Base-by-base conservation (phyloP, 2,888 invertebrate species). In the Drosophila greeni region DNA sequence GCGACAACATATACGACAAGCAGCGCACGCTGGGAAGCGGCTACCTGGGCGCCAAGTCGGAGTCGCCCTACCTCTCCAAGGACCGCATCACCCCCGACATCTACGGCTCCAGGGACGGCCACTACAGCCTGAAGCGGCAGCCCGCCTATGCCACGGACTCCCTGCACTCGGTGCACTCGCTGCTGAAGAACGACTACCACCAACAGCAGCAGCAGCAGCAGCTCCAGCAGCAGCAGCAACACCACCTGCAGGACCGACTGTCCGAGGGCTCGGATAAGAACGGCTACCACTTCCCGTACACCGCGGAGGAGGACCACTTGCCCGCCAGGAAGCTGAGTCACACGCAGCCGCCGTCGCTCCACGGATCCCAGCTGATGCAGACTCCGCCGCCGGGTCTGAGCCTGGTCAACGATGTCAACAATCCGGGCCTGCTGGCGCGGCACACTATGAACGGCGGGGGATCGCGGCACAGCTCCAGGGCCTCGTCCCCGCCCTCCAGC, bases 281-380 rank as follows among this genome's bases (percentile, higher is more conserved):
- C 81, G 95, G 95, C 79, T 96, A 95, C 88, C 90, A 94, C 68
- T 95, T 95, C 82, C 95, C 95, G 0, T 95, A 95, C 85, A 95
- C 95, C 75, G 94, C 94, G 72, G 94, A 94, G 88, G 94, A 94
- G 89, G 94, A 94, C 87, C 94, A 94, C 88, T 87, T 92, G 68
- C 89, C 84, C 51, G 79, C 84, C 5, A 85, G 88, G 6, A 87
- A 87, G 33, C 70, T 85, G 43, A 86, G 85, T 61, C 84, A 80
- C 31, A 74, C 71, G 18, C 85, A 78, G 51, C 71, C 82, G 7
- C 73, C 82, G 0, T 76, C 84, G 31, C 58, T 85, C 26, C 84
- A 83, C 31, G 76, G 84, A 20, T 86, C 86, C 0, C 86, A 86
- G 56, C 84, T 81, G 34, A 61, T 81, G 73, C 84, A 77, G 51